A percentile compares a stretch with the other conserved stretches of the same genome.
phyloP scores from a whole-genome alignment of 2,888 invertebrate genomes.

The Atrina japonica region DNA sequence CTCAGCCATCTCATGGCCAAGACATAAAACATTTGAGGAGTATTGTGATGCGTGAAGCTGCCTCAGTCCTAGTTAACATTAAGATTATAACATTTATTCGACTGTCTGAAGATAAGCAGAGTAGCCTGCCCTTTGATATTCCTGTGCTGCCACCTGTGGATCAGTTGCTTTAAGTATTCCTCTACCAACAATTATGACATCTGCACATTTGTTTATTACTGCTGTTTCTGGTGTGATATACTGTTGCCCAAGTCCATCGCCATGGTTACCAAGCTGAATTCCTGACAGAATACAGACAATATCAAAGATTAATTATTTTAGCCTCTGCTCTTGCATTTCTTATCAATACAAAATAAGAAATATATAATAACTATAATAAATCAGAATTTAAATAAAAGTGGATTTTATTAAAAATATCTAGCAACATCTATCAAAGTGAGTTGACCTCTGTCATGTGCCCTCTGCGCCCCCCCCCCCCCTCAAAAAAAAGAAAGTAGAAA shows the following conservation, averaged over 20 bases:
- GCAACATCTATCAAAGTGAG: too few relatives aligned
- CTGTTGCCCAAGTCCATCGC: constrained; percentile 92
- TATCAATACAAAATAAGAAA: neutral
- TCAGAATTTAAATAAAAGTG: neutral
- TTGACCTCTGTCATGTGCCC: too few relatives aligned
- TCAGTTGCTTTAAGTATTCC: constrained; percentile 86
- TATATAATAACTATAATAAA: neutral
- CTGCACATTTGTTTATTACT: constrained; percentile 90
- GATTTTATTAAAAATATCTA: neutral
- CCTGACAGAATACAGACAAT: too few relatives aligned
- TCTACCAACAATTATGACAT: constrained; percentile 96
- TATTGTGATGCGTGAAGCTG: too few relatives aligned
- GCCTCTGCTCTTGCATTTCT: too few relatives aligned
- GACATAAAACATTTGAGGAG: too few relatives aligned
- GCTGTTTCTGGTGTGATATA: constrained; percentile 93
- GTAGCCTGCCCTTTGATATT: constrained; percentile 89
- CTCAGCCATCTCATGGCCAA: too few relatives aligned
- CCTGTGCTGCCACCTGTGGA: constrained; percentile 85
- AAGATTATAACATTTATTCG: too few relatives aligned
- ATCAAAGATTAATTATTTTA: constrained; percentile 7
- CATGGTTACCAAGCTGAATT: constrained; percentile 86
- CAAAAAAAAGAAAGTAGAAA: too few relatives aligned
- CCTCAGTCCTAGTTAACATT: too few relatives aligned
- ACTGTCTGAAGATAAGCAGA: constrained; percentile 82
- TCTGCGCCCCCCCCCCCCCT: too few relatives aligned